These are phyloP conservation scores for Archilochus colubris DNA, from an alignment of 2,113 vertebrate species.

Conservation along the genomic window DNA sequence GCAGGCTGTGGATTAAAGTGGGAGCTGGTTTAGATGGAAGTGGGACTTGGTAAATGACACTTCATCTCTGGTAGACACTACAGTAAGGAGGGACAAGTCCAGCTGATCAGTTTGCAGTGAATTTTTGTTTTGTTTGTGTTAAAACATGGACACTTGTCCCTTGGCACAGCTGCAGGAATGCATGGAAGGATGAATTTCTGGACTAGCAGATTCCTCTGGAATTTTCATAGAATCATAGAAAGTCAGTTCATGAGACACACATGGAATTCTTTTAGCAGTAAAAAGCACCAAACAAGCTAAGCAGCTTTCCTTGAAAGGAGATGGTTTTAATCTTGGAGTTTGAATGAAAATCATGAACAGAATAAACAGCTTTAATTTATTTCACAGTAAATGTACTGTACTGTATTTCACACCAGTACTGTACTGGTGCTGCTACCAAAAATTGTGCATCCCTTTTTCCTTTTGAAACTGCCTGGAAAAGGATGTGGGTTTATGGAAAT, in stretches of 20 bases:
- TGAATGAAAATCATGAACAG: not conserved
- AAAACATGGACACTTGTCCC: accelerated
- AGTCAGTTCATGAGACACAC: not conserved
- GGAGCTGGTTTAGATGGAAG: not conserved
- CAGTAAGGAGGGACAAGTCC: not conserved
- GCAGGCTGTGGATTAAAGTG: not conserved
- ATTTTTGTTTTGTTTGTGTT: not conserved
- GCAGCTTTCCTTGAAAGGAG: not conserved
- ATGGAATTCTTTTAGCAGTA: not conserved
- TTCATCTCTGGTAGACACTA: not conserved
- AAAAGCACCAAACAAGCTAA: not conserved
- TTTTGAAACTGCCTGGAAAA: not conserved
- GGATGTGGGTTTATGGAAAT: not conserved
- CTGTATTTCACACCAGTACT: no score
- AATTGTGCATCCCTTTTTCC: not conserved
- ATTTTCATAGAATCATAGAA: not conserved
- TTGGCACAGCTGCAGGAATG: not conserved
- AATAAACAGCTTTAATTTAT: not conserved
- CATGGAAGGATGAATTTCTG: not conserved
- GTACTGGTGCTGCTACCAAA: not conserved
- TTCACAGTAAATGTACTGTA: not conserved
- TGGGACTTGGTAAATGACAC: not conserved
- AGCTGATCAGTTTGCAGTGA: not conserved
- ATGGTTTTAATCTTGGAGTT: not conserved
- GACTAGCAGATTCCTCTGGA: not conserved